Base-by-base conservation (phyloP, 2,888 invertebrate genomes). In the Pseudococcus longispinus region DNA sequence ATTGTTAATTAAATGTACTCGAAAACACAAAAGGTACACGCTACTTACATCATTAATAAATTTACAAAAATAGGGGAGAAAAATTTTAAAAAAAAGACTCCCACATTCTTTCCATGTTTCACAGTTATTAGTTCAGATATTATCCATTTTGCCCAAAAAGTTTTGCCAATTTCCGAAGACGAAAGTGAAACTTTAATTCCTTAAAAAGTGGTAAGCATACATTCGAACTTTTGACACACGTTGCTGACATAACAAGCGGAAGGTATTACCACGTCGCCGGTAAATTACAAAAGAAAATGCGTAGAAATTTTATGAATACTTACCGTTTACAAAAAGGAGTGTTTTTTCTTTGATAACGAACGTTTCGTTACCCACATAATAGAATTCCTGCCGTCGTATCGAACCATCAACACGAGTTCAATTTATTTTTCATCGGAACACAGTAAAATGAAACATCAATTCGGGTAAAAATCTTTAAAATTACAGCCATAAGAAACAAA, bases 341-440 rank as follows among this genome's bases (percentile, higher is more conserved):
- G 84, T 84, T 84, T 51, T 60, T 84, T 84, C 26, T 84, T 29
- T 32, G 84, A 84, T 84, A 84, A 84, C 44, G 29, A 84, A 84
- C 18, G 26, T 51, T 32, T 84, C 32, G 60, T 23, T 37, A 20
- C 60, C 9, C 5, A 37, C 11, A 9, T 60, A 15, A 70, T 18
- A 29, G 70, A 29, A 65, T 26, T 70, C 15, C 32, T 5, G 3
- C 6, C 29, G 8, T 6, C 70, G 15, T 9, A 23, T 60, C 23
- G 60, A 60, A 11, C 60, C 20, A 60, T 60, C 23, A n/a, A n/a
- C n/a, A 55, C n/a, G 6, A 2, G 23, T 23, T 60, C 23, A 60
- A 60, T 60, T 60, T 23, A 60, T 60, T 20, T 60, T 60, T 60
- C 23, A 15, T 60, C 0, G 23, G 9, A 23, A 9, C 3, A 0